Evolutionary conservation across 2,113 vertebrate species (phyloP).

Genomic region (Prunella fulvescens): DNA sequence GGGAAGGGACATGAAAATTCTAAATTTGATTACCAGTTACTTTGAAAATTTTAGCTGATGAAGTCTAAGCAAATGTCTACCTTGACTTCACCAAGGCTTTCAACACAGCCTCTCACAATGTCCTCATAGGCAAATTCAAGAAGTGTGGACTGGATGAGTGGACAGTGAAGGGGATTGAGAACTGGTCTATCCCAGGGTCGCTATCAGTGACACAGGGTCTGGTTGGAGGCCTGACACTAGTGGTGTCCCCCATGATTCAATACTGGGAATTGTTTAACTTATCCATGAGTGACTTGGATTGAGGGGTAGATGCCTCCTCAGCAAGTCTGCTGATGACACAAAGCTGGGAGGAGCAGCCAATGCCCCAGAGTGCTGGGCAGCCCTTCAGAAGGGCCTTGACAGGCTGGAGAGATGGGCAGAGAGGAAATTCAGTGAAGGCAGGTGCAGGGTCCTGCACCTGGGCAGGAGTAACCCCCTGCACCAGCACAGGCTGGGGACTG

Average conservation of each 20-base stretch:
- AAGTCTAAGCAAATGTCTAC: not conserved
- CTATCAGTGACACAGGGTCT: not conserved
- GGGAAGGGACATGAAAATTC: not conserved
- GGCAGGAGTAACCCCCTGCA: not conserved
- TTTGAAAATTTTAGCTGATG: not conserved
- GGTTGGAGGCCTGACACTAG: not conserved
- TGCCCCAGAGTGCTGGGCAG: not conserved
- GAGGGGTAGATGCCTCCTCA: not conserved
- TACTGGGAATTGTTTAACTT: not conserved
- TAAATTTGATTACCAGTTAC: not conserved
- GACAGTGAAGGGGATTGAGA: not conserved
- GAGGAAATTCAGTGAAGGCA: not conserved
- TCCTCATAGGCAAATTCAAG: not conserved
- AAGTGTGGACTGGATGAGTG: not conserved
- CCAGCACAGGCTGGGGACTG: not conserved
- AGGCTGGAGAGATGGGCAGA: not conserved
- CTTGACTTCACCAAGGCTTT: not conserved
- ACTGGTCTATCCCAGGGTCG: rapidly evolving
- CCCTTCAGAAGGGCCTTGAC: not conserved
- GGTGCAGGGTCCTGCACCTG: not conserved
- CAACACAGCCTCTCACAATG: not conserved
- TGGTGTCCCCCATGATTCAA: not conserved
- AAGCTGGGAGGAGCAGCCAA: not conserved
- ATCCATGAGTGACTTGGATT: not conserved
- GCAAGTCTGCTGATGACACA: not conserved